These are phyloP conservation scores for Medauroidea extradentata DNA, from an alignment of 1,140 invertebrate species.

Conservation along the genomic window DNA sequence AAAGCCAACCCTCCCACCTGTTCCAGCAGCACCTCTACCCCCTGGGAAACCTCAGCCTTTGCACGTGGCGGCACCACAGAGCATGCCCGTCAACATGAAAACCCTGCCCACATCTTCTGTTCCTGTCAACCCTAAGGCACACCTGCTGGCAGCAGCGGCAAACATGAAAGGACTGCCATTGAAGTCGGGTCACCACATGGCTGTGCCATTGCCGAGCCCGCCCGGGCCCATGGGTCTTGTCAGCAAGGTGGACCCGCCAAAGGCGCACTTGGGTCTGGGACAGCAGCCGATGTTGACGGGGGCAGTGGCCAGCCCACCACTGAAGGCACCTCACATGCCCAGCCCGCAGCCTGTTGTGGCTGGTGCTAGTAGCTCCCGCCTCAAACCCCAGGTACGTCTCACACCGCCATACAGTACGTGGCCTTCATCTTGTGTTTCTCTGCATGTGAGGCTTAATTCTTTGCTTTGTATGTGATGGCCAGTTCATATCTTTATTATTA, in stretches of 20 bases:
- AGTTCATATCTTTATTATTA: too few relatives aligned
- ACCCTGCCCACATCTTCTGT: not conserved
- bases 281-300: conserved; percentile 45
- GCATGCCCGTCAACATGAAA: not conserved
- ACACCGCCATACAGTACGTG: too few relatives aligned
- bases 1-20: conserved; percentile 34
- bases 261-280: conserved; percentile 29
- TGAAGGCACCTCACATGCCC: conserved; percentile 46
- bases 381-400: conserved; percentile 38
- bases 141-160: conserved; percentile 44
- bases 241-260: conserved; percentile 21
- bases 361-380: conserved; percentile 37
- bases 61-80: not conserved
- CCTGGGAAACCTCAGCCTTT: not conserved
- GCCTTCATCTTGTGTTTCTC: not conserved
- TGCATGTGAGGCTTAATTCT: not conserved
- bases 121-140: conserved; percentile 46
- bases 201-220: not conserved
- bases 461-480: too few relatives aligned
- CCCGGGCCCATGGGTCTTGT: conserved; percentile 10
- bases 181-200: too few relatives aligned
- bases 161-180: too few relatives aligned
- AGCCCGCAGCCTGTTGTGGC: conserved; percentile 39
- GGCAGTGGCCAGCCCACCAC: conserved; percentile 53
- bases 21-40: not conserved